Base-by-base conservation (phyloP, 2,113 vertebrate genomes). In the Mugil cephalus region DNA sequence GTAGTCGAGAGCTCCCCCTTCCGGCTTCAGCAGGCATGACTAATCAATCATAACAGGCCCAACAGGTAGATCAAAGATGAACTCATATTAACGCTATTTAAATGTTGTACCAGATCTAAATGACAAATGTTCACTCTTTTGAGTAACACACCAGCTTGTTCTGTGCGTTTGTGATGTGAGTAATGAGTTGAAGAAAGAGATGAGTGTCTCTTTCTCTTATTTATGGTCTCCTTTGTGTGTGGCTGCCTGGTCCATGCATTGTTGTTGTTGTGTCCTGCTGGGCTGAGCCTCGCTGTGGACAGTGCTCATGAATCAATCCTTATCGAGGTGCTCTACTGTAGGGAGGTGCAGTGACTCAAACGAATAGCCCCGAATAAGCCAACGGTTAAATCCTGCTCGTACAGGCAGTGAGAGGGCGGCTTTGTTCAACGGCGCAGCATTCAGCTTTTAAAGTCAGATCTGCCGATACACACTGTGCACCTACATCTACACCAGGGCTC, bases 401-500 rank as follows among this genome's bases (percentile, higher is more conserved):
- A 67, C 35, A 76, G 67, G 48, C 76, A 59, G 66, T 2, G 50
- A 55, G 60, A 45, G 54, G 50, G 39, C 8, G 30, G 43, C 66
- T 21, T 17, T 50, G 52, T 61, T 83, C 21, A 65, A 67, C 54
- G 72, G 51, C 68, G 38, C 19, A n/a, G 45, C 55, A 1, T 65
- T 60, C 74, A 60, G 69, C 85, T 86, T 79, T 85, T 77, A 77
- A 84, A 90, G 79, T 89, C 87, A 74, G 84, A 89, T 90, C 61
- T 69, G 86, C 63, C 47, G 83, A 90, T 85, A 79, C 82, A 80
- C 73, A 70, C 69, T 48, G 59, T 70, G 72, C 80, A 74, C 69
- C 69, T 55, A 76, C 61, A 73, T 84, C 82, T 18, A 47, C 84
- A 73, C 62, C 64, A 55, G 70, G 80, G 74, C 87, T 90, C 88